These are phyloP conservation scores for Meteorus sp. DNA, from an alignment of 1,140 invertebrate species.

Conservation along the genomic window DNA sequence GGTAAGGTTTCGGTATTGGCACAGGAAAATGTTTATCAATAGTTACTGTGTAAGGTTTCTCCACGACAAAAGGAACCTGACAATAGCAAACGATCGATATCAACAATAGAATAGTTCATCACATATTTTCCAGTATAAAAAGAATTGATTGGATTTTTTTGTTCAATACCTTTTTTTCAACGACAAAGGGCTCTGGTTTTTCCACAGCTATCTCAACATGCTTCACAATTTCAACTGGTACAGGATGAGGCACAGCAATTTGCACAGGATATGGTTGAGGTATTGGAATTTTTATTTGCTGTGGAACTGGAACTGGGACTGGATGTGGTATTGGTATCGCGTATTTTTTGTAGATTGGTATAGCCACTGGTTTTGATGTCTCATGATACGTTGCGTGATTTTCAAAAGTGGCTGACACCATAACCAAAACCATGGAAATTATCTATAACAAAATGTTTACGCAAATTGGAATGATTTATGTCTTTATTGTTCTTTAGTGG, in stretches of 20 bases:
- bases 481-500: too few species aligned
- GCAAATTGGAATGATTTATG: too few species aligned
- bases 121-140: too few species aligned
- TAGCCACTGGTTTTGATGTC: slow-evolving; percentile 67
- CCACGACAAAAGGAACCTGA: slow-evolving; percentile 73
- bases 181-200: slow-evolving; percentile 73
- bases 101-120: too few species aligned
- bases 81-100: too few species aligned
- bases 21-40: slow-evolving; percentile 78
- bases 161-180: slow-evolving; percentile 70
- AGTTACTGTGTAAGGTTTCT: slow-evolving; percentile 77
- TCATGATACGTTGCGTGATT: slow-evolving; percentile 48
- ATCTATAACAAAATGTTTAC: slow-evolving; percentile 34
- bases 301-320: slow-evolving; percentile 71
- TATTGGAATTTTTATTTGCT: slow-evolving; percentile 73
- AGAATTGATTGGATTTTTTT: not conserved
- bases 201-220: slow-evolving; percentile 67
- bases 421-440: slow-evolving; percentile 42
- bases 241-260: slow-evolving; percentile 71
- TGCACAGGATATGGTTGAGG: slow-evolving; percentile 75
- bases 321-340: slow-evolving; percentile 75
- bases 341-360: slow-evolving; percentile 75
- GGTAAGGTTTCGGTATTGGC: slow-evolving; percentile 75
- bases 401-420: slow-evolving; percentile 40
- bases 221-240: slow-evolving; percentile 74